phyloP scores from a whole-genome alignment of 2,888 invertebrate genomes.

The Drosophila aldrichi region DNA sequence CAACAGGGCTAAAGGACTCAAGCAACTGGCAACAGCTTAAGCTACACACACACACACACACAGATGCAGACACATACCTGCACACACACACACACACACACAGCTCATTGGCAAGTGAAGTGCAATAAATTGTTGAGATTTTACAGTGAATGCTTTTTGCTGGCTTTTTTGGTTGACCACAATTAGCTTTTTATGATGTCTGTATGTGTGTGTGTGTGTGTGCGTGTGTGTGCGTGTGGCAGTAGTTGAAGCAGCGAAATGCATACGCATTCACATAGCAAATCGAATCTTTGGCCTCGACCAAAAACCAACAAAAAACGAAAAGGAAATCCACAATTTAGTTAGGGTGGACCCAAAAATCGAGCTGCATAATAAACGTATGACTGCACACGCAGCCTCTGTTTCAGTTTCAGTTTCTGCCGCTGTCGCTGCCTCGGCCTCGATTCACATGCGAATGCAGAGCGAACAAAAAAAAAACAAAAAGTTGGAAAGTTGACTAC shows the following conservation, averaged over 20 bases:
- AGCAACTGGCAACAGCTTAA: slow-evolving; percentile 22
- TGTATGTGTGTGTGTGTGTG: background rate
- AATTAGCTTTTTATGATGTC: slow-evolving; percentile 27
- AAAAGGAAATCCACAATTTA: slow-evolving; percentile 13
- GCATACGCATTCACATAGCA: slow-evolving; percentile 30
- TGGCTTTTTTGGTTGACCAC: slow-evolving; percentile 20
- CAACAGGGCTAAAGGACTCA: slow-evolving; percentile 10
- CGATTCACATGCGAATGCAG: background rate
- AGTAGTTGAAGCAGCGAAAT: slow-evolving; percentile 21
- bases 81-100: slow-evolving; percentile 6
- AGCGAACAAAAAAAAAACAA: background rate
- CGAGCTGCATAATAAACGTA: slow-evolving; percentile 39
- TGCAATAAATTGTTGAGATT: slow-evolving; percentile 61
- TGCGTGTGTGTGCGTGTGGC: slow-evolving; percentile 4
- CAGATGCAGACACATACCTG: background rate
- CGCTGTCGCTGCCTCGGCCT: background rate
- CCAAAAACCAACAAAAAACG: slow-evolving; percentile 1
- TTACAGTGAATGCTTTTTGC: slow-evolving; percentile 20
- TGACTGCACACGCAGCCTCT: slow-evolving; percentile 4
- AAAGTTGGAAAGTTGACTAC: slow-evolving; percentile 12
- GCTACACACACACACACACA: background rate
- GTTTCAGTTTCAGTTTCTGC: background rate
- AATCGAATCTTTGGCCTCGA: slow-evolving; percentile 38
- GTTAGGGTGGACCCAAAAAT: slow-evolving; percentile 20
- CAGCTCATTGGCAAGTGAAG: slow-evolving; percentile 35